Base-by-base conservation (phyloP, 2,797 vertebrate genomes). In the Diglossa cyanea region DNA sequence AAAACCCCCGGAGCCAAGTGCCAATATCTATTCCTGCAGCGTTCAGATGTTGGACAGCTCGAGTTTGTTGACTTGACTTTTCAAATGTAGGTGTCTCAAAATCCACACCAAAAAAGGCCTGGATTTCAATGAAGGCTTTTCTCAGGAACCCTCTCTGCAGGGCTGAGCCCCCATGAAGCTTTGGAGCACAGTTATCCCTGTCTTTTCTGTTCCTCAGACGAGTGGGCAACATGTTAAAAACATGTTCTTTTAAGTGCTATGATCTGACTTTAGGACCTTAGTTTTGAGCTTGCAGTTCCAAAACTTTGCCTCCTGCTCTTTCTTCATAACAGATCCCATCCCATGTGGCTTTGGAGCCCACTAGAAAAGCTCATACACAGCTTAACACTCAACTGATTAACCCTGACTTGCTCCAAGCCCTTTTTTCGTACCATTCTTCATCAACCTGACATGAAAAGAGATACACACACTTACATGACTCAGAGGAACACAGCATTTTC, bases 341-440 rank as follows among this genome's bases (percentile, higher is more conserved):
- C 63, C 53, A 40, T 44, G 21, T 13, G 50, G 39, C 65, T 81
- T 30, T 65, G 65, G 73, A 95, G 86, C 60, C 71, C 84, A 82
- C 54, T 31, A 44, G 21, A 17, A 18, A 80, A 65, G 25, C 53
- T 93, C 75, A 39, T 25, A 44, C 2, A 7, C 37, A 54, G 54
- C 33, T 90, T 88, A 95, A 94, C 70, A 68, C 57, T 65, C 81
- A 65, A 20, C 17, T 26, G 86, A 83, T 88, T 74, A 90, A 88
- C 40, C 66, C 53, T 44, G 67, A 23, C 74, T 91, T 80, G 33
- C 39, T 57, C 40, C 73, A 61, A 95, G 48, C 21, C 57, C 48
- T 72, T 88, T 72, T 76, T 62, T 48, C 0, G 0, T 39, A 53
- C 35, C 15, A 13, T 79, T 84, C 75, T 86, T 83, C 83, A 63